These are phyloP conservation scores for Hypsibius dujardini DNA, from an alignment of 1,140 invertebrate species.

Conservation along the genomic window DNA sequence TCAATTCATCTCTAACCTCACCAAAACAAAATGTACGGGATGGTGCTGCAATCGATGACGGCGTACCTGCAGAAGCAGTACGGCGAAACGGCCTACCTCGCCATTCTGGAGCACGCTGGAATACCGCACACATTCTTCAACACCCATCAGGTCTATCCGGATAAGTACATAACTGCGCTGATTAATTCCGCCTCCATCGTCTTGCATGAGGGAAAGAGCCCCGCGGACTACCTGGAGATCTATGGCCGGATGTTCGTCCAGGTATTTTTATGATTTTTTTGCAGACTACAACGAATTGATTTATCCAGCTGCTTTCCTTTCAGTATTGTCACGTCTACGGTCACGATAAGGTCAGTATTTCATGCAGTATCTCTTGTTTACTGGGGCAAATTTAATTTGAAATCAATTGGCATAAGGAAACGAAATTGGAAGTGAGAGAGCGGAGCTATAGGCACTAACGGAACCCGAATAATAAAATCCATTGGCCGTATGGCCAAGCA, in stretches of 20 bases:
- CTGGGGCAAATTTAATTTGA: no score
- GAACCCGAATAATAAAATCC: no score
- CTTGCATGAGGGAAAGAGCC: background rate
- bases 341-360: background rate
- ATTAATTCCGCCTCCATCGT: background rate
- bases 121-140: background rate
- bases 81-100: background rate
- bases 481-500: no score
- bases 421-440: no score
- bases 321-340: slow-evolving; percentile 13
- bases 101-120: background rate
- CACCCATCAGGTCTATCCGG: background rate
- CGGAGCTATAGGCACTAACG: no score
- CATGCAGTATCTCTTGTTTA: no score
- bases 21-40: background rate
- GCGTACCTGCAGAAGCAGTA: background rate
- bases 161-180: background rate
- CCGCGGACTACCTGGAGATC: background rate
- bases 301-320: background rate
- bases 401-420: no score
- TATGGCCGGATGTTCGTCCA: slow-evolving; percentile 5
- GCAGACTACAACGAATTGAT: no score
- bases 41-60: background rate
- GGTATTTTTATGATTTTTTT: no score
- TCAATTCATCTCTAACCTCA: no score